Conservation (phyloP, 1,140 invertebrate species). For the Drosophila ficusphila region DNA sequence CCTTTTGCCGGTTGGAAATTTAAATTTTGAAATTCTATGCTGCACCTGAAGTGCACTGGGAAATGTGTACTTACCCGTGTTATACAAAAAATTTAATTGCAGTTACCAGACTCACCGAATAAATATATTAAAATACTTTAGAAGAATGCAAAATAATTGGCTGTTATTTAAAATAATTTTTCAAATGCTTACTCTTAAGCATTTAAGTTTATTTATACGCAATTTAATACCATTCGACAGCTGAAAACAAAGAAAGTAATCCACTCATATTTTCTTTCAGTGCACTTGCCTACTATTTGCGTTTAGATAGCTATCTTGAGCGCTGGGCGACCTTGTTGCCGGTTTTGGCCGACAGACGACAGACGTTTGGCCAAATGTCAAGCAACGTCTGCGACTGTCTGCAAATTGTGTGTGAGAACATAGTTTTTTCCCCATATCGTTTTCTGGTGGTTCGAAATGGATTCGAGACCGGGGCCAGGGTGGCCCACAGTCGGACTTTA, state of each 20-base stretch:
- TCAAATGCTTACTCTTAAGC: too few relatives aligned
- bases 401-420: slow-evolving; percentile 65
- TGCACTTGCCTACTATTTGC: slow-evolving; percentile 44
- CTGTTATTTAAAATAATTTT: too few relatives aligned
- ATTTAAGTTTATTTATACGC: too few relatives aligned
- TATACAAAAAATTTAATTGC: too few relatives aligned
- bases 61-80: neutral
- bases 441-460: slow-evolving; percentile 32
- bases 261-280: slow-evolving; percentile 12
- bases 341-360: slow-evolving; percentile 43
- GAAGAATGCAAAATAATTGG: too few relatives aligned
- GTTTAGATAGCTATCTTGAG: slow-evolving; percentile 66
- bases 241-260: too few relatives aligned
- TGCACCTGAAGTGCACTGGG: slow-evolving; percentile 47
- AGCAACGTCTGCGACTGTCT: slow-evolving; percentile 55
- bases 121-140: too few relatives aligned
- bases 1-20: slow-evolving; percentile 42
- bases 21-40: slow-evolving; percentile 74
- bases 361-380: slow-evolving; percentile 68
- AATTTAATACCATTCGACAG: too few relatives aligned
- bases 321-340: slow-evolving; percentile 72
- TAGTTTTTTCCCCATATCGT: slow-evolving; percentile 11
- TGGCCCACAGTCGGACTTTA: slow-evolving; percentile 34
- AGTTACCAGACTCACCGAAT: too few relatives aligned
- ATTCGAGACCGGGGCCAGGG: slow-evolving; percentile 32